Percentiles rank a stretch among this genome's conserved stretches.
phyloP scores from a whole-genome alignment of 2,888 invertebrate genomes.

The Marronus borbonicus region DNA sequence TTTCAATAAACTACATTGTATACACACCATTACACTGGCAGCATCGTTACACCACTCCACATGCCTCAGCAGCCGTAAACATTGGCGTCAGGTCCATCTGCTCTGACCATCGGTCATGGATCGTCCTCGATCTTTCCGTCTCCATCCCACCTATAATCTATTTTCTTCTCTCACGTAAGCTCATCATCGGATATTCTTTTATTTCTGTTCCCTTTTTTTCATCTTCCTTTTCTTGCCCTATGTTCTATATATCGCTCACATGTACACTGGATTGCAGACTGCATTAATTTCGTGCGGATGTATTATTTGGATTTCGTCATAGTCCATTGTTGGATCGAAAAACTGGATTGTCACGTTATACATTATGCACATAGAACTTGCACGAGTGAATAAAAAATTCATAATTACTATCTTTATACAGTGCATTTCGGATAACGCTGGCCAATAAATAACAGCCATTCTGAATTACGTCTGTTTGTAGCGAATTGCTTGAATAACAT shows the following conservation, averaged over 20 bases:
- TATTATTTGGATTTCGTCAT: constrained; percentile 16
- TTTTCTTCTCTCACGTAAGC: constrained; percentile 34
- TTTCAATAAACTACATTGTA: not conserved
- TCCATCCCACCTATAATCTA: constrained; percentile 20
- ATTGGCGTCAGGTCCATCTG: constrained; percentile 47
- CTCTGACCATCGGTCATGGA: constrained; percentile 46
- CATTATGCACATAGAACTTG: not conserved
- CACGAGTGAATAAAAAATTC: not conserved
- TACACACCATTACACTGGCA: constrained; percentile 12
- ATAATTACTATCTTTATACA: constrained; percentile 1
- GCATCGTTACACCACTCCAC: constrained; percentile 20
- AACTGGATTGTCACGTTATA: not conserved
- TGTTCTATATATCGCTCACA: constrained; percentile 4
- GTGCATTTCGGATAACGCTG: not conserved
- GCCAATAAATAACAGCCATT: too few relatives aligned
- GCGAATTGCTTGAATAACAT: too few relatives aligned
- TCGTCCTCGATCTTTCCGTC: constrained; percentile 32
- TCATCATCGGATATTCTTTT: constrained; percentile 23
- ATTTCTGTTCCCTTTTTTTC: constrained; percentile 13
- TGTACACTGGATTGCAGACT: constrained; percentile 13
- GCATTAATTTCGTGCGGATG: constrained; percentile 19
- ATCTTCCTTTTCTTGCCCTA: constrained; percentile 17
- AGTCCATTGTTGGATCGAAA: constrained; percentile 4
- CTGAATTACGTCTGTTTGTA: too few relatives aligned
- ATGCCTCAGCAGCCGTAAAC: constrained; percentile 34